Base-by-base conservation (phyloP, 2,888 invertebrate genomes). In the Marasmarcha lunaedactyla region DNA sequence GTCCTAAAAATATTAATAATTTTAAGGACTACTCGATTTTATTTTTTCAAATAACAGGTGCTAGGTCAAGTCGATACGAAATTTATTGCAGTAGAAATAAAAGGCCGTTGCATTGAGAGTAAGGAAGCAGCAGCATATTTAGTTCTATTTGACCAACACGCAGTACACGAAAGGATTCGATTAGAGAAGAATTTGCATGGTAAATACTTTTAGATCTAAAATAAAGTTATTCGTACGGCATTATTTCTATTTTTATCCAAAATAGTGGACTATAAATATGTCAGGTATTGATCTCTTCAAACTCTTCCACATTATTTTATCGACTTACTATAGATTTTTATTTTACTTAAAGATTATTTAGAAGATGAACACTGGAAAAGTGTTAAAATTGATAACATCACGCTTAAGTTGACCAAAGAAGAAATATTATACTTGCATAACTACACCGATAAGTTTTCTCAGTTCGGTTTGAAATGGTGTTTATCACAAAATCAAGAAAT, bases 141-240 rank as follows among this genome's bases (percentile, higher is more conserved):
- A 13, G 78, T 91, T 25, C 55, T 92, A 25, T 90, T 95, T 63
- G 95, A 95, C 72, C 95, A 95, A 69, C 95, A 95, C 73, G 95
- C 95, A 33, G 90, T 91, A 15, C 90, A 94, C 66, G 95, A 95
- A 74, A 85, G 95, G 61, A 87, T 95, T 45, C 83, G 90, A 44
- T 79, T 95, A 35, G 95, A 95, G 71, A 70, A 77, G 42, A 85
- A 93, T 43, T 72, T 89, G 44, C 56, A 74, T 63, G 86, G 90
- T 89, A 73, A 41, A 35, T 37, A 15, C 15, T 35, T 1, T 35
- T 25, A 1, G 20, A 20, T 20, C 7, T 20, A 20, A 5, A 20
- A 5, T 20, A 20, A 3, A 20, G 7, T 20, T 20, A 20, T 3
- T 7, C 7, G 7, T 20, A 5, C 20, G 3, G 3, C 20, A 20